Evolutionary conservation across 2,888 invertebrate species (phyloP).

Genomic region (Apodemia hepburni): DNA sequence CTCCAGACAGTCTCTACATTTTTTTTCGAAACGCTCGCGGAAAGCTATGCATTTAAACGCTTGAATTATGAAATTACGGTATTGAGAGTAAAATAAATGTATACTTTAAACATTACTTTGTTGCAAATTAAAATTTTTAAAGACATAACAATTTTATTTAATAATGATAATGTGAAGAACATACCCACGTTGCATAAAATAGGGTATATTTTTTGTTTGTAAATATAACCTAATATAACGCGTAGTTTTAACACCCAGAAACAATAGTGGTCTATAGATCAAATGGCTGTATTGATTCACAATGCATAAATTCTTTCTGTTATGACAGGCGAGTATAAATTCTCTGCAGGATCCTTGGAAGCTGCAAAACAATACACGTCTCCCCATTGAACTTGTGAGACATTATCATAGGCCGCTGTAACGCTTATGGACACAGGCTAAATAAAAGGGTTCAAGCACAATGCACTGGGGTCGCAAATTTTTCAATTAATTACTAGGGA

Average conservation of each 20-base stretch:
- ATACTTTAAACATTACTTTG: conserved; percentile 22
- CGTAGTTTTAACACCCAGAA: conserved; percentile 68
- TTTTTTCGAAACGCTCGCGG: conserved; percentile 64
- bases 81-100: conserved; percentile 62
- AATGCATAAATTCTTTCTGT: conserved; percentile 77
- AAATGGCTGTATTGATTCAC: conserved; percentile 76
- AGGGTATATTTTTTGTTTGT: conserved; percentile 54
- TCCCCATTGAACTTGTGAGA: conserved; percentile 66
- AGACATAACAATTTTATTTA: conserved; percentile 12
- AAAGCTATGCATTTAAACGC: conserved; percentile 80
- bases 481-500: conserved; percentile 60
- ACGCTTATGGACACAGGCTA: conserved; percentile 61
- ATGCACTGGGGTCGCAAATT: conserved; percentile 59
- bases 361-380: conserved; percentile 71
- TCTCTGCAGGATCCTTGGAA: conserved; percentile 71
- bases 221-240: conserved; percentile 65
- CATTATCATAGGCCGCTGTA: conserved; percentile 57
- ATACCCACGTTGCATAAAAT: conserved; percentile 32
- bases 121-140: conserved; percentile 24
- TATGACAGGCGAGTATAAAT: conserved; percentile 78
- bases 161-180: conserved; percentile 10
- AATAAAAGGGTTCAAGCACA: conserved; percentile 59
- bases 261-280: conserved; percentile 69
- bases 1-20: conserved; percentile 60
- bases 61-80: conserved; percentile 79